Evolutionary conservation across 1,140 invertebrate species (phyloP).

Genomic region (Ladona fulva): DNA sequence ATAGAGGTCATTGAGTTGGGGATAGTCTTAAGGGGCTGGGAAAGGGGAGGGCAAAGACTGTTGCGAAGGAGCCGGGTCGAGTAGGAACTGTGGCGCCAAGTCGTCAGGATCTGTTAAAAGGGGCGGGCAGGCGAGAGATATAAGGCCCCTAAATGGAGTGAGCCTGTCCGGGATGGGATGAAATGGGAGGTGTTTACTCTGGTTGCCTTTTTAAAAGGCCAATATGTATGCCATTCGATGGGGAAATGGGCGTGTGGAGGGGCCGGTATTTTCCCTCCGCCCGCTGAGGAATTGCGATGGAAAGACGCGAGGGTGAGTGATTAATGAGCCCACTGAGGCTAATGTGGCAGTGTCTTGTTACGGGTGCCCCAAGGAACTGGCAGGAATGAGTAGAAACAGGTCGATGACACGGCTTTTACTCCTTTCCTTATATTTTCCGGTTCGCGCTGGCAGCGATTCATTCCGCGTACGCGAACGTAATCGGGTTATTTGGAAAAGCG

Average conservation of each 20-base stretch:
- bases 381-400: too few species aligned
- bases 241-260: neutral
- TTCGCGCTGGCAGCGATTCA: too few species aligned
- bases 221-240: neutral
- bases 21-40: neutral
- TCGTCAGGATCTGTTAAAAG: neutral
- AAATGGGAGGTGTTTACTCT: neutral
- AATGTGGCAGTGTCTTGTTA: too few species aligned
- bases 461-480: too few species aligned
- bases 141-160: too few species aligned
- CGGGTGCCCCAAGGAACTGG: too few species aligned
- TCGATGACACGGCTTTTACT: too few species aligned
- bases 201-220: neutral
- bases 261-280: neutral
- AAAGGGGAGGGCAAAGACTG: neutral
- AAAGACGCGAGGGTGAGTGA: neutral
- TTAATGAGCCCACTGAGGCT: too few species aligned
- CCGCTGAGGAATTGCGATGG: neutral
- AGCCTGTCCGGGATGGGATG: neutral
- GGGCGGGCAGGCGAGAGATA: neutral
- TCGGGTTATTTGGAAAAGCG: too few species aligned
- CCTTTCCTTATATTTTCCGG: too few species aligned
- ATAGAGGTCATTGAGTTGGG: slow-evolving; percentile 3
- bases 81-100: neutral
- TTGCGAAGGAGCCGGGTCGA: neutral